Evolutionary conservation across 2,113 vertebrate species (phyloP), one percentile per base, ranked within the genome.

Genomic region (Phyllostomus discolor): DNA sequence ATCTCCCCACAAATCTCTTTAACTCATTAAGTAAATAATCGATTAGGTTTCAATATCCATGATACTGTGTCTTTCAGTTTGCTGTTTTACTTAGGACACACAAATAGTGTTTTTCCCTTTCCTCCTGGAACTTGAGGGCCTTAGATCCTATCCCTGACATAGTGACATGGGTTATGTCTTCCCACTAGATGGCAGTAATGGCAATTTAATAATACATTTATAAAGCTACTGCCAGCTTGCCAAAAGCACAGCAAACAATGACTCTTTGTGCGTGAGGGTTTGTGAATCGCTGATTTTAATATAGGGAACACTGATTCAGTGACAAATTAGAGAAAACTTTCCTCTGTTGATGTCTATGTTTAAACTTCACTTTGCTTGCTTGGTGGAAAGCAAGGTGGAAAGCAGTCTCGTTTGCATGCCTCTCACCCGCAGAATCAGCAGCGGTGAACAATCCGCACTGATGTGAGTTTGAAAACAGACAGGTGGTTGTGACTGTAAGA

Each of bases 101-200:
- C 22, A 26, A 84, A n/a, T 22, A 1, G 5, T 41, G 41, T 33
- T 9, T 75, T 76, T 86, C 4, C 22, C 5, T 80, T 95, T 33
- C 10, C 4, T 69, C 50, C 62, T 54, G n/a, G 35, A 88, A 48
- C 1, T 70, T 59, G 1, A 46, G 16, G 46, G 33, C 7, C n/a
- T 92, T 33, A 46, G 31, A 41, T n/a, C 85, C 4, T 38, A 73
- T 88, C 70, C 72, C 20, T 41, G 1, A 38, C 46, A 81, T 0
- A 88, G 33, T 41, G 85, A 33, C 84, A 28, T 0, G 88, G 43
- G 88, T 38, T 50, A 7, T 50, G 93, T 97, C 79, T 87, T 31
- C 41, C 98, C 98, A 98, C 98, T 98, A 99, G 98, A 98, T 98
- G 98, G 98, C 98, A 98, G 96, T 98, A 98, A 97, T 59, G 96